Evolutionary conservation across 2,113 vertebrate genomes (phyloP).

Genomic region (Alosa alosa): DNA sequence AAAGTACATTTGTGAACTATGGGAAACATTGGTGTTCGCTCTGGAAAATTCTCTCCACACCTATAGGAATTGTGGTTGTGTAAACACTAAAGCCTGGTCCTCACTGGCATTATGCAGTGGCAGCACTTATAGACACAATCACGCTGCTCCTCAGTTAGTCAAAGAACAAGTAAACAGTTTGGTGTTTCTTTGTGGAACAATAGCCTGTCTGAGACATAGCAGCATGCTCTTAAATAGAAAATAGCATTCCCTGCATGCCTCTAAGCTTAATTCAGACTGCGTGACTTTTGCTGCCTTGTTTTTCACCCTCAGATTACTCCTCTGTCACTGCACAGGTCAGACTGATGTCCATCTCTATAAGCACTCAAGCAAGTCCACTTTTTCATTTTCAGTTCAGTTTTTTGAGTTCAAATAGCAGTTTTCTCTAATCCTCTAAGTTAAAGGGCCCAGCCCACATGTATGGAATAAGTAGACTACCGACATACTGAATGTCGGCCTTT

Average conservation of each 20-base stretch:
- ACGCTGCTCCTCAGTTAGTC: background rate
- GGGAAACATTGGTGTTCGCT: background rate
- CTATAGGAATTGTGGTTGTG: background rate
- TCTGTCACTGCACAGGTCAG: constrained; percentile 25
- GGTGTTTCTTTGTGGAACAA: background rate
- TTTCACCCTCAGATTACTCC: background rate
- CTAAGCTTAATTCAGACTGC: constrained; percentile 1
- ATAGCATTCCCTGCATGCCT: constrained; percentile 26
- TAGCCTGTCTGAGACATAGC: background rate
- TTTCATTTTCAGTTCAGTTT: background rate
- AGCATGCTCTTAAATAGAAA: background rate
- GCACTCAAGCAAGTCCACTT: background rate
- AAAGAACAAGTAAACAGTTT: constrained; percentile 23
- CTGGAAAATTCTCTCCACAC: background rate
- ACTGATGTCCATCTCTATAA: background rate
- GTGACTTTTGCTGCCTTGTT: constrained; percentile 17
- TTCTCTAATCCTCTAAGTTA: background rate
- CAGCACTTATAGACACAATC: background rate
- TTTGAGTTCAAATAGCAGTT: background rate
- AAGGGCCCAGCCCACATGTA: background rate
- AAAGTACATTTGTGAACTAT: background rate
- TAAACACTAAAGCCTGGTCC: background rate
- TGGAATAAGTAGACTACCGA: background rate
- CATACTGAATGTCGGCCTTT: no score
- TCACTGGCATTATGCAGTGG: background rate